These are phyloP conservation scores for Cactoblastis cactorum DNA, from an alignment of 2,888 invertebrate species.

Conservation along the genomic window DNA sequence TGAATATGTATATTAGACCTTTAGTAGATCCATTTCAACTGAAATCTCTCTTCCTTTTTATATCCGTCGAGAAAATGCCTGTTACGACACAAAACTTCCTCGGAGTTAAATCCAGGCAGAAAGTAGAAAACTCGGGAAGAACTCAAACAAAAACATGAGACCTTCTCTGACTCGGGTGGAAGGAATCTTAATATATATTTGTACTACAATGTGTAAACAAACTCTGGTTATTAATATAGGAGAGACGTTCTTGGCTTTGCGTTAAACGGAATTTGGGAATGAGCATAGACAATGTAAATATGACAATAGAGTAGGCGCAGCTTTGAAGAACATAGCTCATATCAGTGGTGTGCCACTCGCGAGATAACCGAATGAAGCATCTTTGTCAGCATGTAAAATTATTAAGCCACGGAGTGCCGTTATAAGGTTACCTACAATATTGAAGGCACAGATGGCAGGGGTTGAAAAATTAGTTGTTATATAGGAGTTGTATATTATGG, in stretches of 20 bases:
- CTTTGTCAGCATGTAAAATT: slow-evolving; percentile 74
- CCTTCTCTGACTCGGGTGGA: slow-evolving; percentile 25
- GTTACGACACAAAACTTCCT: slow-evolving; percentile 32
- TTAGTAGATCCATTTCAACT: slow-evolving; percentile 19
- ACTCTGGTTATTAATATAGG: slow-evolving; percentile 33
- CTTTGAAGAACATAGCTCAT: slow-evolving; percentile 55
- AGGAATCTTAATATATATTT: slow-evolving; percentile 26
- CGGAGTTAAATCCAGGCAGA: slow-evolving; percentile 35
- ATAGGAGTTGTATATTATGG: too few relatives aligned
- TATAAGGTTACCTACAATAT: slow-evolving; percentile 51
- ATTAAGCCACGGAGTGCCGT: slow-evolving; percentile 63
- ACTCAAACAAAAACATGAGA: slow-evolving; percentile 37
- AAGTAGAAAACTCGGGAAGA: slow-evolving; percentile 33
- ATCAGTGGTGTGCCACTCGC: slow-evolving; percentile 70
- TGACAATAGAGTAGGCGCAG: slow-evolving; percentile 67
- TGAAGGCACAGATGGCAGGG: slow-evolving; percentile 26
- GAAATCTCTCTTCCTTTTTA: slow-evolving; percentile 18
- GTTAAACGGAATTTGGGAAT: slow-evolving; percentile 72
- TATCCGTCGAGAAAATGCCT: slow-evolving; percentile 24
- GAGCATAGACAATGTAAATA: slow-evolving; percentile 76
- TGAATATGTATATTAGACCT: not conserved
- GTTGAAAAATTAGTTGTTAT: too few relatives aligned
- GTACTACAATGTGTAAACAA: slow-evolving; percentile 20
- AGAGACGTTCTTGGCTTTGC: slow-evolving; percentile 51
- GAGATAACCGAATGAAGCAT: slow-evolving; percentile 68